Evolutionary conservation across 2,113 vertebrate genomes (phyloP).

Genomic region (Bagarius yarrelli): DNA sequence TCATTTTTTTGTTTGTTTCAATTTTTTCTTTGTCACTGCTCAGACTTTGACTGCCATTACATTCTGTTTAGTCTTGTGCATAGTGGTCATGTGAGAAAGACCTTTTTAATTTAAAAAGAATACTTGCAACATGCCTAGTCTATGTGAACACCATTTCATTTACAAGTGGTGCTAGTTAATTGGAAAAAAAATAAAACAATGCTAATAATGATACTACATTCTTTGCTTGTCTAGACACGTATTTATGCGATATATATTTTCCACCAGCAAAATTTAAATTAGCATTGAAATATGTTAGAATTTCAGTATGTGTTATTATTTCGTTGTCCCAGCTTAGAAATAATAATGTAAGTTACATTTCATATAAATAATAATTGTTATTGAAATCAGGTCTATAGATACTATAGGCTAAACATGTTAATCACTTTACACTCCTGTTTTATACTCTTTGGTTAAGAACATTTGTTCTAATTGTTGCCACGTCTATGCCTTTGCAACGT

Average conservation of each 20-base stretch:
- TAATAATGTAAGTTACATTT: neutral
- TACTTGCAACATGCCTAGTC: neutral
- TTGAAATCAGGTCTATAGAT: no score
- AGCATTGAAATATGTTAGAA: no score
- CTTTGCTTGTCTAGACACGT: neutral
- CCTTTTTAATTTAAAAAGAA: constrained; percentile 6
- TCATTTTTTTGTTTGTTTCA: neutral
- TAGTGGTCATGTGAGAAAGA: neutral
- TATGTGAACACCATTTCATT: constrained; percentile 4
- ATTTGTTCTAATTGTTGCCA: no score
- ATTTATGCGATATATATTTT: neutral
- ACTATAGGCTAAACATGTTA: no score
- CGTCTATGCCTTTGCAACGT: no score
- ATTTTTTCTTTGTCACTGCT: neutral
- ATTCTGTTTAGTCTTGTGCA: constrained; percentile 25
- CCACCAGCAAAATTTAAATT: no score
- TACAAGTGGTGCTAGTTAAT: constrained; percentile 20
- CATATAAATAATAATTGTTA: no score
- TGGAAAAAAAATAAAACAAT: constrained; percentile 8
- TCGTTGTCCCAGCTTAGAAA: no score
- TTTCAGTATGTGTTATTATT: no score
- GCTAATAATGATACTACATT: neutral
- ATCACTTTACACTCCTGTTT: no score
- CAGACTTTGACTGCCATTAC: constrained; percentile 4
- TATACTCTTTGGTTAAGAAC: no score